Base-by-base conservation (phyloP, 2,113 vertebrate genomes). In the Hippolais icterina region DNA sequence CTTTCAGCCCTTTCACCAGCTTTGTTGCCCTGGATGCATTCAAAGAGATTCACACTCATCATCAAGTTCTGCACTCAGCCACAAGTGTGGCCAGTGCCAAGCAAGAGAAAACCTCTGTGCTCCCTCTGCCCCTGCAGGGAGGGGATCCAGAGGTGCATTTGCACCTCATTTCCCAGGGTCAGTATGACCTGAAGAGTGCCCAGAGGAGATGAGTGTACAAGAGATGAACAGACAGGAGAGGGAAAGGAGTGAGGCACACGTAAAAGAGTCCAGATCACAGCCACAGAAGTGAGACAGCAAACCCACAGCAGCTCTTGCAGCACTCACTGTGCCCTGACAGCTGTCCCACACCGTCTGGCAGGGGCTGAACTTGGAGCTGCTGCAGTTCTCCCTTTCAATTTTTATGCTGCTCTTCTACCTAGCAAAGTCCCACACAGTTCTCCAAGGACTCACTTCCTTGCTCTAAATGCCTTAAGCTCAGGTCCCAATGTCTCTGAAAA, bases 131-230 rank as follows among this genome's bases (percentile, higher is more conserved):
- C 3, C 63, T 56, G 14, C 44, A 47, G 65, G 31, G 23, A 84
- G 19, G 10, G 22, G 35, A 6, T 20, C 17, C 37, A 25, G 66
- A 59, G 35, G 17, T 22, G n/a, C 31, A 65, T 14, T 0, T 66
- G 20, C 31, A 39, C 41, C 15, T 7, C 3, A 12, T 19, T 68
- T 72, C 42, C 60, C 33, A 65, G 0, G 0, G 53, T 20, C 75
- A 5, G 3, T 1, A 1, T 6, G 50, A 65, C 44, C 64, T 3
- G 1, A 46, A n/a, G 21, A 10, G 9, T 4, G 2, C 9, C 21
- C 83, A 89, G 64, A 44, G 54, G 44, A 68, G 19, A 59, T 7
- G 14, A 63, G 12, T 0, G 1, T 10, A 37, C 2, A 2, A 54
- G 17, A 71, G 56, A 59, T 11, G 66, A 74, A 28, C 42, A 71